Evolutionary conservation across 2,888 invertebrate genomes (phyloP).

Genomic region (Helleia helle): DNA sequence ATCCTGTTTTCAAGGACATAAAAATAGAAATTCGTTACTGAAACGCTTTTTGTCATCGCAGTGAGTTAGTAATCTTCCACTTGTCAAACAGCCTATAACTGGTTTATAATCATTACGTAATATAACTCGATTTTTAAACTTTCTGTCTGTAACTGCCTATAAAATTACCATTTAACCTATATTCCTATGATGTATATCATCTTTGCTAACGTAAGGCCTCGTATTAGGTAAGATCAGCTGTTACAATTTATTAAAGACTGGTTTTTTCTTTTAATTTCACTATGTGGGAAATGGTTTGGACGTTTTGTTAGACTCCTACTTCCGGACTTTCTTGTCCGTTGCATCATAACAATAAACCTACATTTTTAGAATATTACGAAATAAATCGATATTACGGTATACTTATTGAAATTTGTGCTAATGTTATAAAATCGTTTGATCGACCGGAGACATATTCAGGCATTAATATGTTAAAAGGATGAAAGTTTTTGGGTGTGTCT

Average conservation of each 20-base stretch:
- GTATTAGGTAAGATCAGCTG: slow-evolving; percentile 1
- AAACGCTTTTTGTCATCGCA: not conserved
- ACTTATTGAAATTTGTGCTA: slow-evolving; percentile 1
- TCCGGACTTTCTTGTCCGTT: not conserved
- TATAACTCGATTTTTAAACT: slow-evolving; percentile 6
- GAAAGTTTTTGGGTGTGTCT: slow-evolving; percentile 4
- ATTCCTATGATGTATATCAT: slow-evolving; percentile 27
- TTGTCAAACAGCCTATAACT: not conserved
- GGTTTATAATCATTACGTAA: slow-evolving; percentile 7
- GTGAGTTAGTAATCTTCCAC: not conserved
- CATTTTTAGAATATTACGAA: not conserved
- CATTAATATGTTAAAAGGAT: slow-evolving; percentile 4
- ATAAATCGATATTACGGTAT: not conserved
- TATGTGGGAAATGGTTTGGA: slow-evolving; percentile 30
- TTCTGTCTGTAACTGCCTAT: slow-evolving; percentile 18
- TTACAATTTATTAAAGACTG: slow-evolving; percentile 30
- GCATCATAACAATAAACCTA: slow-evolving; percentile 6
- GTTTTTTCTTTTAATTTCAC: slow-evolving; percentile 42
- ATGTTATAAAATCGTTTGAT: not conserved
- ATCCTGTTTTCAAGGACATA: too few species aligned
- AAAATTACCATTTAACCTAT: slow-evolving; percentile 28
- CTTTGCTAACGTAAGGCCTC: slow-evolving; percentile 28
- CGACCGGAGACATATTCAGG: too few species aligned
- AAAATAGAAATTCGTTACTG: slow-evolving; percentile 4
- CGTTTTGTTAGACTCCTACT: not conserved